phyloP scores from a whole-genome alignment of 2,113 vertebrate species.

The Neodon shergylaensis region DNA sequence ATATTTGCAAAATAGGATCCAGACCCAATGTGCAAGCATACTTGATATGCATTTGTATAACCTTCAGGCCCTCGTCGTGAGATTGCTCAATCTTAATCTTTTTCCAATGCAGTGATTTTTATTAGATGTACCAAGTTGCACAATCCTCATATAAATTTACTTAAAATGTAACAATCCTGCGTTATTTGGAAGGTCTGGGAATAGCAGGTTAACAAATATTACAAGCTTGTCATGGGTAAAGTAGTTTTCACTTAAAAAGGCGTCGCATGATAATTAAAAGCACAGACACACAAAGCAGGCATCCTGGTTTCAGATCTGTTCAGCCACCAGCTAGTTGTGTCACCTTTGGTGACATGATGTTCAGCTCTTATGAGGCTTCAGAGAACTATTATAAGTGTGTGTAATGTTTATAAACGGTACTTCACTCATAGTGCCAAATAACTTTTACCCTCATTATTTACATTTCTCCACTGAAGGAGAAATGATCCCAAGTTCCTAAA shows the following conservation, averaged over 20 bases:
- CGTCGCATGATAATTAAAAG: background rate
- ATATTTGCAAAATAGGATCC: background rate
- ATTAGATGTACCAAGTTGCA: background rate
- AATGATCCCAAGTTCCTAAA: background rate
- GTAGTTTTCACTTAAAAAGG: background rate
- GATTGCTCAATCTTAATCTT: background rate
- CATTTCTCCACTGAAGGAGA: background rate
- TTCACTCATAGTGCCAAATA: background rate
- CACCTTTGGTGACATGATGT: background rate
- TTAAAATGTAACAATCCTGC: background rate
- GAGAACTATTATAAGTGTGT: background rate
- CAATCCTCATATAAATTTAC: background rate
- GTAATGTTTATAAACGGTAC: background rate
- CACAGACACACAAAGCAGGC: fast-evolving
- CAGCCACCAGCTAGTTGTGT: background rate
- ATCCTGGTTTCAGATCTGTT: background rate
- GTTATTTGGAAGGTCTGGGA: background rate
- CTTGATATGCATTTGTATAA: background rate
- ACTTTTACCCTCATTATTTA: background rate
- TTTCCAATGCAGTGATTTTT: background rate
- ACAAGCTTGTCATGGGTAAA: background rate
- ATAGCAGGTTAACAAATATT: background rate
- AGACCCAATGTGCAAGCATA: background rate
- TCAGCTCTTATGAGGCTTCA: background rate
- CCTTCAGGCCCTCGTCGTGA: background rate